Evolutionary conservation across 2,113 vertebrate genomes (phyloP).

Genomic region (Acanthochromis polyacanthus): DNA sequence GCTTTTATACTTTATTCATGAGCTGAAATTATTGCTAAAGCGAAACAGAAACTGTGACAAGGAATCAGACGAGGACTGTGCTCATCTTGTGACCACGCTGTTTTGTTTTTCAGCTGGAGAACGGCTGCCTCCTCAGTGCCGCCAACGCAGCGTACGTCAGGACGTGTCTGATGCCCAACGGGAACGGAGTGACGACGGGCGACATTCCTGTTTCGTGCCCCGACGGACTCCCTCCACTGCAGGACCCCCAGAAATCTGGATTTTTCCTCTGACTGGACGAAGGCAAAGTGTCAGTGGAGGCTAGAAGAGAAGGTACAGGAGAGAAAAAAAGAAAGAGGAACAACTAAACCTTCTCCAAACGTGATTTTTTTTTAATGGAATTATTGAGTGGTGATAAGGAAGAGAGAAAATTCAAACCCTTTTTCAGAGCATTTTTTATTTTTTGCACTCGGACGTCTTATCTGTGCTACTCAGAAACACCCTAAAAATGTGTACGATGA

Average conservation of each 20-base stretch:
- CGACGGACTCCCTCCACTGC: slow-evolving; percentile 51
- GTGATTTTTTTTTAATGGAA: neutral
- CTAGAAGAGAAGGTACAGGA: slow-evolving; percentile 3
- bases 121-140: slow-evolving; percentile 44
- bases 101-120: slow-evolving; percentile 71
- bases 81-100: neutral
- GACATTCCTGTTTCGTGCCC: slow-evolving; percentile 32
- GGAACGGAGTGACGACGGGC: neutral
- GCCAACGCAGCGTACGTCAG: slow-evolving; percentile 54
- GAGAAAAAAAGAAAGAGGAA: neutral
- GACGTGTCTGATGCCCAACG: slow-evolving; percentile 60
- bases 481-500: neutral
- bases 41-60: too few species aligned
- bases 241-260: slow-evolving; percentile 72
- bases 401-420: neutral
- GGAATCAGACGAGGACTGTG: neutral
- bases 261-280: slow-evolving; percentile 76
- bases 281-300: neutral
- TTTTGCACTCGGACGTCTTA: neutral
- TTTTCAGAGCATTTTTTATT: neutral
- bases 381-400: neutral
- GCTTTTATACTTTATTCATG: too few species aligned
- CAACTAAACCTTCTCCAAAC: neutral
- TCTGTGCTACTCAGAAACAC: neutral
- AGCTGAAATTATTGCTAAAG: too few species aligned